phyloP scores from a whole-genome alignment of 2,797 vertebrate genomes.

The Pteropus rufus region DNA sequence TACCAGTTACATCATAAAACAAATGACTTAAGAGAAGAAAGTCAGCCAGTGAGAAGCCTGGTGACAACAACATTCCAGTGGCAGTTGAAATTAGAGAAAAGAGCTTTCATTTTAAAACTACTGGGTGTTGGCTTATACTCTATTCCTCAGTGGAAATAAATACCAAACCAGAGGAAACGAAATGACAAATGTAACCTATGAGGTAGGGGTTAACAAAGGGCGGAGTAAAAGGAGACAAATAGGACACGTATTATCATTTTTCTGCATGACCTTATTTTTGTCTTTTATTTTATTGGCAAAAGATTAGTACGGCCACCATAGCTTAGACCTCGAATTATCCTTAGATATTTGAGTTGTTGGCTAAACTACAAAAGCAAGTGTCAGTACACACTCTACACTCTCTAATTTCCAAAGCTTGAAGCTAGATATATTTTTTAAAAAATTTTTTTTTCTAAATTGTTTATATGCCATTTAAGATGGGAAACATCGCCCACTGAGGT shows the following conservation, averaged over 20 bases:
- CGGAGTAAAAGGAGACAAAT: neutral
- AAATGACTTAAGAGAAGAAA: slow-evolving; percentile 4
- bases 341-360: neutral
- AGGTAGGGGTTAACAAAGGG: neutral
- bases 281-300: slow-evolving; percentile 6
- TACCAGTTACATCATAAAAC: neutral
- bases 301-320: neutral
- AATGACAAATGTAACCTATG: neutral
- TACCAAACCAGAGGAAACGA: slow-evolving; percentile 35
- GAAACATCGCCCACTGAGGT: neutral
- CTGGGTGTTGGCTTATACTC: neutral
- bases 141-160: slow-evolving; percentile 30
- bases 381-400: neutral
- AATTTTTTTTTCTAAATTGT: too few species aligned
- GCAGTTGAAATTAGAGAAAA: slow-evolving; percentile 15
- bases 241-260: neutral
- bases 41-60: neutral
- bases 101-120: neutral
- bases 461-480: too few species aligned
- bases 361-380: neutral
- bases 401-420: neutral
- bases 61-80: neutral
- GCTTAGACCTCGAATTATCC: neutral
- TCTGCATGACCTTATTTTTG: neutral
- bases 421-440: neutral